These are phyloP conservation scores for Peromyscus maniculatus DNA, from an alignment of 2,113 vertebrate species.

Conservation along the genomic window DNA sequence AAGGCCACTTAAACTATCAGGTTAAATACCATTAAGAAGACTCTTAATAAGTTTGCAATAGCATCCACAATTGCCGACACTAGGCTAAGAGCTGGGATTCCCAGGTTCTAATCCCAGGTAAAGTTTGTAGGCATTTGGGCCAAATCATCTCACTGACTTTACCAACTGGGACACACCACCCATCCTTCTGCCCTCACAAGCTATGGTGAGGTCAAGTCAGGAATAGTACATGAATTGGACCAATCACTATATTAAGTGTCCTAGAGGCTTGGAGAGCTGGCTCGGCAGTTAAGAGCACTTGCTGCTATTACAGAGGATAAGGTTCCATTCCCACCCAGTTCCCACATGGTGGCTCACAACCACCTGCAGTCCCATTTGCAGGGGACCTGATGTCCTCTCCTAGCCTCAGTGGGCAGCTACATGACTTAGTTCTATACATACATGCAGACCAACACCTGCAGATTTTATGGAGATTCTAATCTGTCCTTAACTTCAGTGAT, in stretches of 20 bases:
- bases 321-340: neutral
- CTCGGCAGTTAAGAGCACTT: neutral
- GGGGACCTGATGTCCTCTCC: neutral
- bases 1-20: neutral
- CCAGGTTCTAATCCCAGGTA: conserved; percentile 26
- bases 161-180: neutral
- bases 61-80: conserved; percentile 3
- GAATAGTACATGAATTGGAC: neutral
- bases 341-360: neutral
- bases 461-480: conserved; percentile 14
- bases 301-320: neutral
- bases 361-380: neutral
- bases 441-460: neutral
- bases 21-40: neutral
- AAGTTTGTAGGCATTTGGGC: conserved; percentile 15
- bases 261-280: neutral
- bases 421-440: neutral
- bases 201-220: neutral
- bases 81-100: conserved; percentile 12
- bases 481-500: conserved; percentile 22
- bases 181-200: neutral
- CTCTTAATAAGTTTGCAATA: conserved; percentile 5
- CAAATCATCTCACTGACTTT: conserved; percentile 41
- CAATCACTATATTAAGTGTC: neutral
- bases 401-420: neutral